These are phyloP conservation scores for Tiaroga cobitis DNA, from an alignment of 2,797 vertebrate species.

Conservation along the genomic window DNA sequence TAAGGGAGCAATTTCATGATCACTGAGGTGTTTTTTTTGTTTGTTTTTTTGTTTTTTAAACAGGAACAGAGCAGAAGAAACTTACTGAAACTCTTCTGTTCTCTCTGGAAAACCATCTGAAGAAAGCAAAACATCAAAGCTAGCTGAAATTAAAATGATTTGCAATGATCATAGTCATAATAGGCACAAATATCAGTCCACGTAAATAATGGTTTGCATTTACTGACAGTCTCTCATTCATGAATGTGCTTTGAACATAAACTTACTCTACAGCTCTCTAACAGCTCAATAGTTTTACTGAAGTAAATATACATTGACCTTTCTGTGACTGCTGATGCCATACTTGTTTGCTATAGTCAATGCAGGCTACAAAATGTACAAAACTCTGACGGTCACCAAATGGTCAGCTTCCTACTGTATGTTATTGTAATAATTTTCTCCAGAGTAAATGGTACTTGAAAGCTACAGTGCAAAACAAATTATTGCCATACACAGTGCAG, in stretches of 20 bases:
- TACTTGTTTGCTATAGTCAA: neutral
- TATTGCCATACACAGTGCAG: constrained; percentile 57
- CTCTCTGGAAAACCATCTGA: constrained; percentile 11
- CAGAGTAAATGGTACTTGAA: constrained; percentile 25
- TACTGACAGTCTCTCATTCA: neutral
- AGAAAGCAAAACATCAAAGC: constrained; percentile 39
- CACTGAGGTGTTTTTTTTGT: too few relatives aligned
- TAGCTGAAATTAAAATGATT: constrained; percentile 29
- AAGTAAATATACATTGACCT: neutral
- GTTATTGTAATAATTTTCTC: constrained; percentile 31
- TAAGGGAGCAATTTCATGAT: neutral
- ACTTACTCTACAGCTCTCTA: neutral
- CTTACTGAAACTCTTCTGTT: neutral
- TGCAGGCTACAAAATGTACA: neutral
- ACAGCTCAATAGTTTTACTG: neutral
- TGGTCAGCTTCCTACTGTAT: constrained; percentile 16
- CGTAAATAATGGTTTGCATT: constrained; percentile 28
- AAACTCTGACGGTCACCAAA: constrained; percentile 7
- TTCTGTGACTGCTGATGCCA: constrained; percentile 20
- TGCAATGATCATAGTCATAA: constrained; percentile 20
- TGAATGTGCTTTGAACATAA: constrained; percentile 9
- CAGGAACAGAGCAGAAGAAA: constrained; percentile 7
- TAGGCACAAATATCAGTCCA: constrained; percentile 16
- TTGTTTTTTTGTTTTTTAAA: neutral
- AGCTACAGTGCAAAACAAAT: constrained; percentile 66